phyloP scores from a whole-genome alignment of 2,888 invertebrate genomes.

The Dione juno region DNA sequence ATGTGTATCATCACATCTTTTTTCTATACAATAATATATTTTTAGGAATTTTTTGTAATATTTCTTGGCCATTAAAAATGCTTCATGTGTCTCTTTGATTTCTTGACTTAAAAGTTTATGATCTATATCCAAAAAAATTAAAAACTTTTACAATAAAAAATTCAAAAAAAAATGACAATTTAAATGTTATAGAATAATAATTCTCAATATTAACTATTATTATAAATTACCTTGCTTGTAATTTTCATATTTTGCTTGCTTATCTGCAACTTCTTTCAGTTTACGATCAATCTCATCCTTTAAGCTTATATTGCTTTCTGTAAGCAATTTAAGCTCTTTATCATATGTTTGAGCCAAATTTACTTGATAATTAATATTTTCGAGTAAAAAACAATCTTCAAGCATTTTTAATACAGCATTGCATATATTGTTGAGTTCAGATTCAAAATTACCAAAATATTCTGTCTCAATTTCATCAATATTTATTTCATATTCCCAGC shows the following conservation, averaged over 20 bases:
- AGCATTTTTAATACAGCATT: slow-evolving; percentile 55
- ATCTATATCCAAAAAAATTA: slow-evolving; percentile 55
- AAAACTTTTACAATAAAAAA: too few relatives aligned
- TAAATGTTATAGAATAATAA: not conserved
- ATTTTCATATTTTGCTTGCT: slow-evolving; percentile 63
- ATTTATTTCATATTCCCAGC: slow-evolving; percentile 57
- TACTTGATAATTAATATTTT: slow-evolving; percentile 51
- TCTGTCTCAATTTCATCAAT: slow-evolving; percentile 52
- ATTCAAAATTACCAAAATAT: slow-evolving; percentile 53
- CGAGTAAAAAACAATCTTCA: slow-evolving; percentile 57
- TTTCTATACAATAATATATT: slow-evolving; percentile 71
- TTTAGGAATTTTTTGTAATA: slow-evolving; percentile 74
- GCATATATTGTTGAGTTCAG: slow-evolving; percentile 49
- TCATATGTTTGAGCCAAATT: slow-evolving; percentile 56
- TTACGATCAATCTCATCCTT: slow-evolving; percentile 63
- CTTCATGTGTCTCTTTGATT: slow-evolving; percentile 77
- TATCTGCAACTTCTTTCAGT: slow-evolving; percentile 57
- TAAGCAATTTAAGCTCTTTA: slow-evolving; percentile 59
- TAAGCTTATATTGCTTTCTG: slow-evolving; percentile 64
- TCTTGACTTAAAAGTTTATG: slow-evolving; percentile 70
- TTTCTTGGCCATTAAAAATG: slow-evolving; percentile 76
- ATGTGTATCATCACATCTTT: slow-evolving; percentile 58
- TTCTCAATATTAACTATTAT: not conserved
- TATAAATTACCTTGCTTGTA: slow-evolving; percentile 64
- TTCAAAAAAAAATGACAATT: not conserved